A percentile compares a stretch with the other conserved stretches of the same genome.
Evolutionary conservation across 2,888 invertebrate species (phyloP).

Genomic region (Cremastobaeus sp.): DNA sequence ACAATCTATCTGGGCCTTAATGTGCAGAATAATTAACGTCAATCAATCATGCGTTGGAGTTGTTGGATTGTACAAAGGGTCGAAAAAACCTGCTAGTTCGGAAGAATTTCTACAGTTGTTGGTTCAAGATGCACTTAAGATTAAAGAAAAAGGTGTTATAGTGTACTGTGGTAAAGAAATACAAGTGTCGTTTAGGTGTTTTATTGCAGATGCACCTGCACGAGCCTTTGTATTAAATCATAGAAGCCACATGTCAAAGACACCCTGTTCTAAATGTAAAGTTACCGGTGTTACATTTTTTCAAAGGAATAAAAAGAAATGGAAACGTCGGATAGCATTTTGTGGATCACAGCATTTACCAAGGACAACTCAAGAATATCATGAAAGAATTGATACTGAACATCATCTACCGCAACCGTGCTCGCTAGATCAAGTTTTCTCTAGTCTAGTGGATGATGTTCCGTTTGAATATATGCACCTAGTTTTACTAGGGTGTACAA

Average conservation of each 20-base stretch:
- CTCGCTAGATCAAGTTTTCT: conserved; percentile 1
- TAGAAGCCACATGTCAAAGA: conserved; percentile 39
- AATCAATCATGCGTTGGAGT: conserved; percentile 13
- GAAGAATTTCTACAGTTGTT: conserved; percentile 32
- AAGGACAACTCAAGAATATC: no score
- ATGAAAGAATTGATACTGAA: no score
- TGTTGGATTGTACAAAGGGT: conserved; percentile 53
- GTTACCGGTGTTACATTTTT: conserved; percentile 1
- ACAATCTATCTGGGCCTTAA: conserved; percentile 47
- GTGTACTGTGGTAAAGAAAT: conserved; percentile 1
- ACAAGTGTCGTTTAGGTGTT: conserved; percentile 22
- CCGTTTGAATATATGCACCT: conserved; percentile 26
- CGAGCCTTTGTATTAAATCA: conserved; percentile 48
- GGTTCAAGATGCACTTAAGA: conserved; percentile 16
- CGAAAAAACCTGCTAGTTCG: conserved; percentile 40
- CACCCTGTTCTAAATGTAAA: conserved; percentile 51
- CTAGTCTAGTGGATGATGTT: background rate
- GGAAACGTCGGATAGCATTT: no score
- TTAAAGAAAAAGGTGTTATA: conserved; percentile 33
- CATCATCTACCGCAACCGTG: conserved; percentile 1
- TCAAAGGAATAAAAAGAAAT: conserved; percentile 2
- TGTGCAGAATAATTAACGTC: conserved; percentile 27
- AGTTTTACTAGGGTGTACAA: background rate
- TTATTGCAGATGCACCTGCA: conserved; percentile 56
- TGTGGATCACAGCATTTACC: no score